Base-by-base conservation (phyloP, 2,888 invertebrate genomes). In the Pyrochroa serraticornis region DNA sequence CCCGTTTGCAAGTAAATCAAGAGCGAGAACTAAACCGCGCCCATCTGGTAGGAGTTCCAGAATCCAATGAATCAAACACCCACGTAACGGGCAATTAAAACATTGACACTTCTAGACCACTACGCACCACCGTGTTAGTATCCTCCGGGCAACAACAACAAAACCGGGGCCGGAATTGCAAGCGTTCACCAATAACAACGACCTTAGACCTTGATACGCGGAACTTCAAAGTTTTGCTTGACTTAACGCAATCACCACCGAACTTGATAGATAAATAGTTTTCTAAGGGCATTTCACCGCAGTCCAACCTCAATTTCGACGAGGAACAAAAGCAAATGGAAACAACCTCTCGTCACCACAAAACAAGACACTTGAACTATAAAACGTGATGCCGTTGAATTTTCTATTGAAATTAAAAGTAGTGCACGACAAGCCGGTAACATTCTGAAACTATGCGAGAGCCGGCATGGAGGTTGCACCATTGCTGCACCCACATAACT, bases 151-250 rank as follows among this genome's bases (percentile, higher is more conserved):
- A 32, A 43, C 33, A 36, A 9, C 31, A 43, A 33, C 32, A n/a
- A 32, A 22, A 5, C 22, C 22, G 22, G 22, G 22, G 5, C 22
- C 22, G 22, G 22, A 22, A 22, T 22, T 22, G 9, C 37, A 37
- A 6, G 13, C n/a, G 6, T 37, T 7, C 13, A 37, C n/a, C 1
- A 14, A 32, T 31, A 43, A 32, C 8, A 43, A 22, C 57, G 68
- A 71, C 71, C 72, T 71, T 63, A 64, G 71, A 72, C 73, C 72
- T 72, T 69, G 71, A 55, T 69, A 71, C 69, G 63, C 72, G 74
- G 74, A 75, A 73, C 70, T 72, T 66, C n/a, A 67, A 67, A 63
- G 70, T 66, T 69, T 67, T 67, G 67, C 61, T 69, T 71, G 62
- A 61, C 54, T 65, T 66, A 64, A 57, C 63, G 64, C 60, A 51